Conservation (phyloP, 2,797 vertebrate species). For the Danionella dracula region DNA sequence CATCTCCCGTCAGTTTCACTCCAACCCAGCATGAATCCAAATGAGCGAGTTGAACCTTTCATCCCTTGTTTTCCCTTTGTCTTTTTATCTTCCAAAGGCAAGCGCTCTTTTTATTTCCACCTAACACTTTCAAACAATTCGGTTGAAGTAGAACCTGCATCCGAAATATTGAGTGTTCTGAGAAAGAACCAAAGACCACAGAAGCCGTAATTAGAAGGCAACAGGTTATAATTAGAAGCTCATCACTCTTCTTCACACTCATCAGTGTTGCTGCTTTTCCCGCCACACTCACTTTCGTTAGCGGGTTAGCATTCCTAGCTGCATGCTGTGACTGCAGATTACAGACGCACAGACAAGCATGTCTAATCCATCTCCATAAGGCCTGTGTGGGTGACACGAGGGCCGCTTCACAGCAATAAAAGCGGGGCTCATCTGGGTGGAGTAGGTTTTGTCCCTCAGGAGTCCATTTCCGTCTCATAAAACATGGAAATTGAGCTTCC, state of each 20-base stretch:
- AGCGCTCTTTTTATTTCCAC: conserved; percentile 5
- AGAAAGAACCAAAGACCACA: background rate
- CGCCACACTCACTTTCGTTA: background rate
- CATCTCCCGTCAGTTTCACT: background rate
- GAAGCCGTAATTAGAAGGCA: conserved; percentile 1
- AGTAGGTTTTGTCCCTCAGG: background rate
- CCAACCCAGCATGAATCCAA: background rate
- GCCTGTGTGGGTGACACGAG: background rate
- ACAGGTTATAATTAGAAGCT: conserved; percentile 18
- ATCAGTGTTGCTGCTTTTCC: background rate
- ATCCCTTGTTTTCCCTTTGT: background rate
- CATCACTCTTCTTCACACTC: background rate
- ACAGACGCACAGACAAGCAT: conserved; percentile 3
- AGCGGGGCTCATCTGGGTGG: conserved; percentile 18
- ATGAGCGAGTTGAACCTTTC: conserved; percentile 8
- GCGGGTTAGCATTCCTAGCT: conserved; percentile 9
- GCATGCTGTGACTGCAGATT: conserved; percentile 6
- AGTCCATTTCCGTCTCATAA: conserved; percentile 17
- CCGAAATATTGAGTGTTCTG: background rate
- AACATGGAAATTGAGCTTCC: conserved; percentile 17
- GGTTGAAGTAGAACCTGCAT: background rate
- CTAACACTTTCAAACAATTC: background rate
- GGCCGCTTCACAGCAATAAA: conserved; percentile 19
- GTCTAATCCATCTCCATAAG: conserved; percentile 24
- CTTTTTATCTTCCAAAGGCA: conserved; percentile 18